These are phyloP conservation scores for Geodia barretti DNA, from an alignment of 37 sponge, comb jelly and placozoan species.

Conservation along the genomic window DNA sequence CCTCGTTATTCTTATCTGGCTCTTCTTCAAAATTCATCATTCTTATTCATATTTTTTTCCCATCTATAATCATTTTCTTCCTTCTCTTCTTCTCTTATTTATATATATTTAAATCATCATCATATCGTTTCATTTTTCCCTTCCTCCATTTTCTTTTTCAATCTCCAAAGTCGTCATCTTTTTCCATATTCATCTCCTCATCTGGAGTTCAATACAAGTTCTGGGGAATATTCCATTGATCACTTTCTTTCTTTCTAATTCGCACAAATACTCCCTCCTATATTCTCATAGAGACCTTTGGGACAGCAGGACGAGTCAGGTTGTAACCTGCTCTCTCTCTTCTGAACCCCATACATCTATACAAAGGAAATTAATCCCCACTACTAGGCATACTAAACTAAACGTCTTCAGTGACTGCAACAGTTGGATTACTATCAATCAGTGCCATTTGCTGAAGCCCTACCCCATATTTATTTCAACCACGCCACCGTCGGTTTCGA, in stretches of 20 bases:
- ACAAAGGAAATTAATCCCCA: conserved; percentile 55
- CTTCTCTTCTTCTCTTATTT: too few species aligned
- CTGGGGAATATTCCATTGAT: conserved; percentile 42
- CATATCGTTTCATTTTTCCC: too few species aligned
- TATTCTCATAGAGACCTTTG: conserved; percentile 45
- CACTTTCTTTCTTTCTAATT: conserved; percentile 18
- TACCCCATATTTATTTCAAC: conserved; percentile 51
- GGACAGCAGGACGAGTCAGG: conserved; percentile 36
- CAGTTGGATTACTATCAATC: conserved; percentile 46
- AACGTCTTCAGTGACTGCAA: conserved; percentile 15
- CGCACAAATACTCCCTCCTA: conserved; percentile 10
- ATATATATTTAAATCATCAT: too few species aligned
- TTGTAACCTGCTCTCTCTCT: conserved; percentile 33
- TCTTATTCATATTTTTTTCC: too few species aligned
- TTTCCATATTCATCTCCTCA: too few species aligned
- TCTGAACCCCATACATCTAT: conserved; percentile 44
- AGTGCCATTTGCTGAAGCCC: conserved; percentile 42
- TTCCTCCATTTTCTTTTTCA: too few species aligned
- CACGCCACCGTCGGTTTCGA: conserved; percentile 37
- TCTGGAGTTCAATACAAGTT: conserved; percentile 54
- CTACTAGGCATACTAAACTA: conserved; percentile 37
- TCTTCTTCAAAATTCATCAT: too few species aligned
- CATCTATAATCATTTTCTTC: too few species aligned
- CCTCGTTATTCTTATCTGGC: conserved; percentile 1
- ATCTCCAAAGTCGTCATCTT: too few species aligned